Evolutionary conservation across 2,797 vertebrate genomes (phyloP).

Genomic region (Erethizon dorsatum): DNA sequence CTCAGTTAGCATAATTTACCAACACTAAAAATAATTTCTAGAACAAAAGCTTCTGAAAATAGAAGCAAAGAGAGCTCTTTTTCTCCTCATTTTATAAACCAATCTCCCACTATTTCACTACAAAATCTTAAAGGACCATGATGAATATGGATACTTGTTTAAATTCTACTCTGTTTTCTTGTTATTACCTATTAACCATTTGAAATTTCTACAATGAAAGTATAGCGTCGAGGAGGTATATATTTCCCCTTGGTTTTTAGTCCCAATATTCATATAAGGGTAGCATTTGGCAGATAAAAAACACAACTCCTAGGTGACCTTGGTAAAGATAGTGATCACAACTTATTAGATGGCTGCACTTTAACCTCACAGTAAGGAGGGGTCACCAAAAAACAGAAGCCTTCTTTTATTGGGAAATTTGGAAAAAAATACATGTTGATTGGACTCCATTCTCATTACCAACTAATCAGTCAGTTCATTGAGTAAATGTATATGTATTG

Average conservation of each 20-base stretch:
- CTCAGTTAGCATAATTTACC: slow-evolving; percentile 80
- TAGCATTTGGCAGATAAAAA: neutral
- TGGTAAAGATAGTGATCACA: neutral
- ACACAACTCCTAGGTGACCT: neutral
- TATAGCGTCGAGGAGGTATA: neutral
- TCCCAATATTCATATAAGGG: neutral
- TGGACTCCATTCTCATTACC: neutral
- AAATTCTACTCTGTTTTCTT: neutral
- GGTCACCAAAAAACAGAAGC: neutral
- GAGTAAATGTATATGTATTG: neutral
- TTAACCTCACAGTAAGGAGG: neutral
- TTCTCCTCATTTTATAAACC: slow-evolving; percentile 42
- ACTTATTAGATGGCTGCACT: neutral
- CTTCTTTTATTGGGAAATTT: neutral
- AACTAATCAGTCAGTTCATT: neutral
- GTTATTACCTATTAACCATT: slow-evolving; percentile 18
- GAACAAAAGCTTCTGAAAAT: slow-evolving; percentile 81
- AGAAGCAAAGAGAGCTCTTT: slow-evolving; percentile 54
- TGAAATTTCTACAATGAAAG: neutral
- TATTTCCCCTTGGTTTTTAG: neutral
- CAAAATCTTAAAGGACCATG: neutral
- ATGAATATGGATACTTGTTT: slow-evolving; percentile 33
- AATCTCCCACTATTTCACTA: slow-evolving; percentile 45
- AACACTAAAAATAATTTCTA: slow-evolving; percentile 82
- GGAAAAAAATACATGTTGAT: neutral